A percentile compares a stretch with the other conserved stretches of the same genome.
Evolutionary conservation across 1,140 invertebrate species (phyloP).

Genomic region (Neoseiulus cucumeris): DNA sequence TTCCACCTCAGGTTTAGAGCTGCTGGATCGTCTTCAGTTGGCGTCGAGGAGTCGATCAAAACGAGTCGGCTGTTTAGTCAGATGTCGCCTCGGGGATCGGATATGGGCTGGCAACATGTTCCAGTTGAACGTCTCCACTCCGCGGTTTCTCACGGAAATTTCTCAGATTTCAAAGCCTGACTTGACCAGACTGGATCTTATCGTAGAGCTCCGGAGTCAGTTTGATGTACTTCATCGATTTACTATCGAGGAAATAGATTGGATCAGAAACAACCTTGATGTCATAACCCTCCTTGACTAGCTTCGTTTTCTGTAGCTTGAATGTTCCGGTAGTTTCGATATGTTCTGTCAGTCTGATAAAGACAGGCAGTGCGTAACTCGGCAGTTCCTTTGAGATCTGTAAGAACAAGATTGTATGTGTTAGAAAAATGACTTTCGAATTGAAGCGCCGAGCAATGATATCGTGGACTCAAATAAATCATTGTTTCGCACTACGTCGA

Average conservation of each 20-base stretch:
- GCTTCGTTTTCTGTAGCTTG: slow-evolving; percentile 73
- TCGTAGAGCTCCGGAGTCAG: background rate
- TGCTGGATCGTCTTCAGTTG: no score
- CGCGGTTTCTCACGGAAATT: no score
- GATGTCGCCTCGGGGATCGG: no score
- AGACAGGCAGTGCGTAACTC: slow-evolving; percentile 65
- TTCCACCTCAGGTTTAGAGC: no score
- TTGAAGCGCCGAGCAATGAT: no score
- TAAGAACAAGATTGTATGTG: background rate
- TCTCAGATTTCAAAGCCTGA: background rate
- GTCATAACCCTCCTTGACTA: slow-evolving; percentile 77
- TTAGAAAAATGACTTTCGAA: background rate
- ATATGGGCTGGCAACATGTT: no score
- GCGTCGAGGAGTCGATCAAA: no score
- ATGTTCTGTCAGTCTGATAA: slow-evolving; percentile 54
- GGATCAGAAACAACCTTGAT: slow-evolving; percentile 39
- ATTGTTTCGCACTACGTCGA: background rate
- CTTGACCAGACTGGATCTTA: background rate
- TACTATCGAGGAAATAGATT: slow-evolving; percentile 28
- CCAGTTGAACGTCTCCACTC: no score
- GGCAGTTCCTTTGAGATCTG: slow-evolving; percentile 35
- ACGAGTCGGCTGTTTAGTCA: no score
- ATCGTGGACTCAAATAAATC: background rate
- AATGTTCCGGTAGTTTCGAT: slow-evolving; percentile 81
- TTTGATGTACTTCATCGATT: slow-evolving; percentile 16